Evolutionary conservation across 2,797 vertebrate genomes (phyloP), one percentile per base, ranked within the genome.

Genomic region (Knipowitschia caucasica): DNA sequence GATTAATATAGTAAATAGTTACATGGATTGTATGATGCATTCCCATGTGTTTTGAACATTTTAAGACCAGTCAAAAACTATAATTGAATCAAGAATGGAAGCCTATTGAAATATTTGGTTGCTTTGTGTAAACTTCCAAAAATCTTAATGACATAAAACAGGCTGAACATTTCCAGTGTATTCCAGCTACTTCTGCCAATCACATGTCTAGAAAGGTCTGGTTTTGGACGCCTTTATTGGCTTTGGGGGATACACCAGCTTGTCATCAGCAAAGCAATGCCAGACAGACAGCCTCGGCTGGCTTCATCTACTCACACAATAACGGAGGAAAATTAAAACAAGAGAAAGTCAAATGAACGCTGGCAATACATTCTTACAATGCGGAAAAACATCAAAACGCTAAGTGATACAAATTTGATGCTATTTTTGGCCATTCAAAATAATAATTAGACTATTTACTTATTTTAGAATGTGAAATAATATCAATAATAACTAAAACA

Each of bases 211-310:
- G 39, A 21, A 14, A 24, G 20, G 39, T 40, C 11, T 23, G 6
- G 20, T 40, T 40, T 40, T 40, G 39, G 39, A 40, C 20, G 20
- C 5, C 11, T 40, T 10, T 23, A 40, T 40, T 40, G 39, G 39
- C 39, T 24, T 18, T 40, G 12, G 20, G 20, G n/a, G 4, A 6
- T 5, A 23, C 18, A 40, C 17, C 39, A 43, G 21, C 40, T 43
- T 43, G 40, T 43, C 40, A 43, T 24, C 40, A n/a, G 11, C 23
- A 25, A 43, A 25, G 21, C 40, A 26, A 43, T 25, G 40, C 40
- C 40, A 43, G 40, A 24, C 40, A 43, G 40, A 43, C 21, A 12
- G 14, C 24, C 12, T 24, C 4, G 12, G 40, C 14, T 26, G 40
- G 40, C 40, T 24, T 7, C 12, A 25, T 15, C 35, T 38, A 1